Evolutionary conservation across 2,113 vertebrate genomes (phyloP), one percentile per base, ranked within the genome.

Genomic region (Origma solitaria): DNA sequence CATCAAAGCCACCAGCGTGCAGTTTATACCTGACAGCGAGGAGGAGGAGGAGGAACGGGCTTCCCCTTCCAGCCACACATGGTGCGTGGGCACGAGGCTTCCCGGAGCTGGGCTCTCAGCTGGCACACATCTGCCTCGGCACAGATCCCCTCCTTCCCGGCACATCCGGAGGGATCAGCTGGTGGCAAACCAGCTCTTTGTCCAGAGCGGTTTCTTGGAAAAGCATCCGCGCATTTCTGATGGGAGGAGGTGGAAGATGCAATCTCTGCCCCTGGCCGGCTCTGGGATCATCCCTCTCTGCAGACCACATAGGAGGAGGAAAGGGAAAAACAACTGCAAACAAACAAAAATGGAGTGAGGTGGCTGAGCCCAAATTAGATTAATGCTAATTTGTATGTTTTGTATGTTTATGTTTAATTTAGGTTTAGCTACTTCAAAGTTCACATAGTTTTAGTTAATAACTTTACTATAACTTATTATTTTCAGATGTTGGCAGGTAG

Each of bases 401-500:
- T 92, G 84, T 88, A n/a, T 86, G 91, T 94, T 94, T 94, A 82
- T 91, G 58, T 97, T 97, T 97, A 96, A 97, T 97, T 97, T 97
- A 96, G 85, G 45, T 91, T 96, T 90, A 95, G 90, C 96, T 97
- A 97, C 95, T 97, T 97, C 96, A 86, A 95, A 97, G 96, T 93
- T 92, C 72, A 38, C 92, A 88, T 94, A 76, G 80, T 96, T 97
- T 91, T 90, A 90, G 70, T 97, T 96, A 97, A 96, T 94, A 97
- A 97, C 95, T 95, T 97, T 97, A 84, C 83, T 96, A 97, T 95
- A 97, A 83, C 44, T 95, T 94, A 97, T 97, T 97, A 96, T 96
- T 94, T 96, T 97, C 88, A 94, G 91, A 94, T 95, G 93, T 97
- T 97, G 96, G 91, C 79, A 97, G 97, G 94, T 96, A 92, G 70